Base-by-base conservation (phyloP, 1,140 invertebrate species). In the Magallana angulata region DNA sequence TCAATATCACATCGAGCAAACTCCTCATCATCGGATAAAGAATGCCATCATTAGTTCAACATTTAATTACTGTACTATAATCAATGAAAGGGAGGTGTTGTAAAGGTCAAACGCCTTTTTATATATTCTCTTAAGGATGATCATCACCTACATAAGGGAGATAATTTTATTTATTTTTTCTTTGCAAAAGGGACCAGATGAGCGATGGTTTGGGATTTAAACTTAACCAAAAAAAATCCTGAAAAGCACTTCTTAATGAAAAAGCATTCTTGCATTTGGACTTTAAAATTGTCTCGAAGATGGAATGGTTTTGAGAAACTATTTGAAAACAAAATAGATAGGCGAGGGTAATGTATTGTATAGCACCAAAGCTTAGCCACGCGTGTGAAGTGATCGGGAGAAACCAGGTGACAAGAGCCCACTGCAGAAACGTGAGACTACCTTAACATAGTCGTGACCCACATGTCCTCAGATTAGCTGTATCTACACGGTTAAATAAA, bases 401-500 rank as follows among this genome's bases (percentile, higher is more conserved):
- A 76, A 76, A 76, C 18, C 68, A 76, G 68, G 68, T 76, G 68
- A 76, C 24, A 76, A 30, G 18, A 24, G 14, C 5, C 68, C 68
- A 18, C 24, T 30, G 12, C 36, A 30, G 11, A 36, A 76, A 30
- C 68, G 68, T 76, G 68, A 76, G 68, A 76, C 24, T 76, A 36
- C 18, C 68, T 76, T 76, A 30, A 30, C 68, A 30, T 30, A 76
- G 68, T 76, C 68, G 68, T 76, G 68, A 76, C 68, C 68, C 68
- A 76, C 68, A 76, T 30, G 68, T 76, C 68, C 68, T 9, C 68
- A 76, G 68, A 76, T 76, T 76, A 76, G 60, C 16, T 18, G 36
- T 76, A 76, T 76, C 36, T 76, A 76, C 24, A 76, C 68, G 68
- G 12, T 76, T 76, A 76, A 76, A 76, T 76, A 76, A 18, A 76